Percentiles rank a stretch among this genome's conserved stretches.
Evolutionary conservation across 2,113 vertebrate species (phyloP).

Genomic region (Myiopsitta monachus): DNA sequence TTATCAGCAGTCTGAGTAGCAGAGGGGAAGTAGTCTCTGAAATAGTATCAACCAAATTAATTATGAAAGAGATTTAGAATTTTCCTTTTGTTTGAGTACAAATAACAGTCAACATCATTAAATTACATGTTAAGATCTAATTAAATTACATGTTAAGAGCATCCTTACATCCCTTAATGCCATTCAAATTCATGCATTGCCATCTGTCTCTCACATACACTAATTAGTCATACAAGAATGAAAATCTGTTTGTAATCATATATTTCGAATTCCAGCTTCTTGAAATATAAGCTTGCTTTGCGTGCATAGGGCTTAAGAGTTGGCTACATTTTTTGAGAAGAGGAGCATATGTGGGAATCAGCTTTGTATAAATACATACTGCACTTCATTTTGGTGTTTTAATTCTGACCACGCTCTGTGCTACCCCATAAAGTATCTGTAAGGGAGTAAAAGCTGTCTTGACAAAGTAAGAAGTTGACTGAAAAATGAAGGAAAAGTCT

Average conservation of each 20-base stretch:
- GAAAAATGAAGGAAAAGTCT: not conserved
- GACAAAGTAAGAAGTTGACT: not conserved
- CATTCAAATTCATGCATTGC: not conserved
- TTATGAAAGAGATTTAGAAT: not conserved
- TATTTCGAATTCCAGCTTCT: not conserved
- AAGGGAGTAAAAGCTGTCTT: not conserved
- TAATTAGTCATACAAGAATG: not conserved
- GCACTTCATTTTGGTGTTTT: not conserved
- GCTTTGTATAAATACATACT: not conserved
- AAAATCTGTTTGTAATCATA: not conserved
- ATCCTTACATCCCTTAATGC: not conserved
- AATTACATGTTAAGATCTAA: not conserved
- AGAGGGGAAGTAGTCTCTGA: not conserved
- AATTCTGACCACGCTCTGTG: not conserved
- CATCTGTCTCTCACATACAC: not conserved
- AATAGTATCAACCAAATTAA: not conserved
- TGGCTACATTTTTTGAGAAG: not conserved
- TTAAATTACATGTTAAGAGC: not conserved
- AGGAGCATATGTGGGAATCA: not conserved
- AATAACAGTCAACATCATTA: not conserved
- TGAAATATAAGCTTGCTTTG: not conserved
- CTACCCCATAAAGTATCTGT: not conserved
- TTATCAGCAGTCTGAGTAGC: not conserved
- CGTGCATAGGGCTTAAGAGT: not conserved
- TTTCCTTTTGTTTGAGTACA: not conserved